Percentiles rank a stretch among this genome's conserved stretches.
Conservation (phyloP, 2,797 vertebrate species). For the Discoglossus pictus region DNA sequence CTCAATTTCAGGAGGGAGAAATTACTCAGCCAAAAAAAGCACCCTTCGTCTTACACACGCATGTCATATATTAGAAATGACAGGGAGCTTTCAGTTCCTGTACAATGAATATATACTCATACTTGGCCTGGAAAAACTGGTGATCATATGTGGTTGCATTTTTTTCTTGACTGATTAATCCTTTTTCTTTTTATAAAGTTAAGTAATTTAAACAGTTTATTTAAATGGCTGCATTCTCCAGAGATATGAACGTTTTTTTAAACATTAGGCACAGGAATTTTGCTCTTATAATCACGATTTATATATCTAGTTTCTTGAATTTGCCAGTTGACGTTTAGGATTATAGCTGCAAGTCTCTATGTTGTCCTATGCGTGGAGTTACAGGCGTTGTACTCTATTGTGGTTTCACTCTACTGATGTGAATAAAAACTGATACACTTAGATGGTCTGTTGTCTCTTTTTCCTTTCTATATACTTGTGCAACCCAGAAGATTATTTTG, state of each 20-base stretch:
- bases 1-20: slow-evolving; percentile 46
- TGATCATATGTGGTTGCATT: slow-evolving; percentile 13
- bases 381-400: too few species aligned
- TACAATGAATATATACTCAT: slow-evolving; percentile 13
- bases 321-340: too few species aligned
- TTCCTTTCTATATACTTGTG: too few species aligned
- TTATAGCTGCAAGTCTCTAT: too few species aligned
- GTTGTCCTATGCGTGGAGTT: too few species aligned
- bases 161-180: slow-evolving; percentile 26
- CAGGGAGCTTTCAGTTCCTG: slow-evolving; percentile 32
- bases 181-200: slow-evolving; percentile 8
- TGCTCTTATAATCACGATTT: too few species aligned
- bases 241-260: neutral
- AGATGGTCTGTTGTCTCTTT: too few species aligned
- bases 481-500: too few species aligned
- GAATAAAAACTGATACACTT: too few species aligned
- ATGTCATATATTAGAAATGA: slow-evolving; percentile 50
- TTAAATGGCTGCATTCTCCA: slow-evolving; percentile 1
- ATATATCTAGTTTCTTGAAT: too few species aligned
- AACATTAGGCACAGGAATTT: too few species aligned
- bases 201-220: slow-evolving; percentile 21
- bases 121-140: slow-evolving; percentile 15
- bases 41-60: slow-evolving; percentile 37
- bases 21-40: slow-evolving; percentile 48
- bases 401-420: too few species aligned